Percentiles rank a stretch among this genome's conserved stretches.
Conservation (phyloP, 2,888 invertebrate genomes). For the Allophyes oxyacanthae region DNA sequence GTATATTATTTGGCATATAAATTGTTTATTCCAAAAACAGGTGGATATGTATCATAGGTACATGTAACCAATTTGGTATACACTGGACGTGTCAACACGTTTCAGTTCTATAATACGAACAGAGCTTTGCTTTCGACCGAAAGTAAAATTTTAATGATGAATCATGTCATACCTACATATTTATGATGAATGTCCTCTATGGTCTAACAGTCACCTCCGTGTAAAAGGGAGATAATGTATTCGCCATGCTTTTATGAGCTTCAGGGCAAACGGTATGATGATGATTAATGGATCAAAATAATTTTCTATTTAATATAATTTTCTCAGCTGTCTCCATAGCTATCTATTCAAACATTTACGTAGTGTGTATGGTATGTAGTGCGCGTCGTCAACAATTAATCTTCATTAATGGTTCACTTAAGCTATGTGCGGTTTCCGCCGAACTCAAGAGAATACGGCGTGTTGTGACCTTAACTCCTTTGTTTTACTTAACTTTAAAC, state of each 20-base stretch:
- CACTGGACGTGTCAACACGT: constrained; percentile 21
- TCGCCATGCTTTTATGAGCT: constrained; percentile 43
- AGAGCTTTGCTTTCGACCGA: constrained; percentile 45
- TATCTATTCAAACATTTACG: constrained; percentile 52
- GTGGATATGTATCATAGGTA: no score
- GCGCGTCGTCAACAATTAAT: constrained; percentile 81
- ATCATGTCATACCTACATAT: constrained; percentile 27
- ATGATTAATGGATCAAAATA: constrained; percentile 55
- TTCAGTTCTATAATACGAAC: constrained; percentile 19
- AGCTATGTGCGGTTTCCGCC: constrained; percentile 78
- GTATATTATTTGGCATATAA: no score
- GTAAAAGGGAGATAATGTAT: constrained; percentile 39
- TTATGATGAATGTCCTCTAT: constrained; percentile 17
- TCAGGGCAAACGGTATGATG: constrained; percentile 25
- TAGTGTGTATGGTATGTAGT: constrained; percentile 59
- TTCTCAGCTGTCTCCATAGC: constrained; percentile 45
- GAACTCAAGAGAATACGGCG: constrained; percentile 67
- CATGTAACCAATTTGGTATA: no score
- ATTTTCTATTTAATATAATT: constrained; percentile 53
- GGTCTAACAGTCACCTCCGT: constrained; percentile 25
- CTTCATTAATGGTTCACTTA: constrained; percentile 84
- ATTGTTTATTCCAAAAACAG: no score
- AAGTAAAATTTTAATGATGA: constrained; percentile 47
- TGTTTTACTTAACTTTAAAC: constrained; percentile 61
- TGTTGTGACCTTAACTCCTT: constrained; percentile 64